Percentiles rank a stretch among this genome's conserved stretches.
Evolutionary conservation across 2,113 vertebrate species (phyloP).

Genomic region (Toxotes jaculatrix): DNA sequence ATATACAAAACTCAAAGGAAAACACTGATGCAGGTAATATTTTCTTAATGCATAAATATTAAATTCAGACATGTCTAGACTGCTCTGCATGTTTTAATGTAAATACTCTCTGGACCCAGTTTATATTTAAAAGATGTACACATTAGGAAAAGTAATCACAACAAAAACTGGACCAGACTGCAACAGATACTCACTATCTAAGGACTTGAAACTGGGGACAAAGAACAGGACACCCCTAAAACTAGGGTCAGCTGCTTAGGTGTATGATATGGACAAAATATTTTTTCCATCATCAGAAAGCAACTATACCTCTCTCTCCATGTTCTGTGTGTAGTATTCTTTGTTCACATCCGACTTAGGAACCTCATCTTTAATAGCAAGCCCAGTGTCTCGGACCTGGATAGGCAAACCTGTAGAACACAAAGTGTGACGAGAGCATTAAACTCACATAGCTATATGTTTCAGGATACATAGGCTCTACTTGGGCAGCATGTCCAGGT

Average conservation of each 20-base stretch:
- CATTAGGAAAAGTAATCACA: background rate
- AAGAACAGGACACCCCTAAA: background rate
- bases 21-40: background rate
- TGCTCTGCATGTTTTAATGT: background rate
- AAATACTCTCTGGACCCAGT: background rate
- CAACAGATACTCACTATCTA: too few relatives aligned
- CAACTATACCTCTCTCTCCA: slow-evolving; percentile 93
- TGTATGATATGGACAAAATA: background rate
- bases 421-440: slow-evolving; percentile 3
- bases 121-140: background rate
- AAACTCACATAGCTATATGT: background rate
- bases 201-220: too few relatives aligned
- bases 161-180: too few relatives aligned
- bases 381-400: slow-evolving; percentile 95
- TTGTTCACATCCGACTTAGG: slow-evolving; percentile 98
- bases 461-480: background rate
- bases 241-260: background rate
- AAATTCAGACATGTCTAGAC: background rate
- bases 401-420: slow-evolving; percentile 92
- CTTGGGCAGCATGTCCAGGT: too few relatives aligned
- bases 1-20: background rate
- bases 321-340: slow-evolving; percentile 99
- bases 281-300: background rate
- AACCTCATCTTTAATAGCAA: slow-evolving; percentile 96
- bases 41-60: background rate